Percentiles rank a stretch among this genome's conserved stretches.
phyloP scores from a whole-genome alignment of 23 tunicate species.

The Aplidium turbinatum region DNA sequence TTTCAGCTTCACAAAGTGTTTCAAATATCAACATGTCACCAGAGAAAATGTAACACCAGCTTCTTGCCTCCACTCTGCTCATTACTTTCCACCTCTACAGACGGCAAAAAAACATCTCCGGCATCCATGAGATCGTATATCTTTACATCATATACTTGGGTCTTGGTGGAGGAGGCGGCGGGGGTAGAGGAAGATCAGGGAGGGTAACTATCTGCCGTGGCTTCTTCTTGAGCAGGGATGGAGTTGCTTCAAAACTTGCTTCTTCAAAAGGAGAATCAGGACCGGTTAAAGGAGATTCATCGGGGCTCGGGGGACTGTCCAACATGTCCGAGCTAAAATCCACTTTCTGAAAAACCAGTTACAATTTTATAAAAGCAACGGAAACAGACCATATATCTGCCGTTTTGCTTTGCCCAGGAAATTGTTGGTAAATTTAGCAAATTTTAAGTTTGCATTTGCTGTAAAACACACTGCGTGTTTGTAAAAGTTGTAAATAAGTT shows the following conservation, averaged over 20 bases:
- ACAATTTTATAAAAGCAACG: too few species aligned
- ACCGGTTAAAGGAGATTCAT: conserved; percentile 53
- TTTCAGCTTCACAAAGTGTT: too few species aligned
- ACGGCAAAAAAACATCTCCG: too few species aligned
- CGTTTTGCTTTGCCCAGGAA: too few species aligned
- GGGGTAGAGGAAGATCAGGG: conserved; percentile 90
- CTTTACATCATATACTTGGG: conserved; percentile 45
- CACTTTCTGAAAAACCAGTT: not conserved
- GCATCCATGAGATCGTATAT: too few species aligned
- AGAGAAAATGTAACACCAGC: too few species aligned
- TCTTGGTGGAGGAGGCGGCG: conserved; percentile 95
- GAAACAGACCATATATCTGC: too few species aligned
- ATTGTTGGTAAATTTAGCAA: not conserved
- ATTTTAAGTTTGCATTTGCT: not conserved
- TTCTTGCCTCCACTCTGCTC: too few species aligned
- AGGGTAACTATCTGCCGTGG: conserved; percentile 81
- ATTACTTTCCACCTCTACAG: too few species aligned
- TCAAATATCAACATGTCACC: too few species aligned
- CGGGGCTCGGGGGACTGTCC: conserved; percentile 66
- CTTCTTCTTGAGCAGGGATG: conserved; percentile 57
- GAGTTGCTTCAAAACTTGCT: not conserved
- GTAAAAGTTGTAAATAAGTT: too few species aligned
- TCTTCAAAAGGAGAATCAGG: conserved; percentile 46
- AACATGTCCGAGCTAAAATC: not conserved
- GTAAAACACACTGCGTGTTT: too few species aligned